Evolutionary conservation across 2,888 invertebrate genomes (phyloP).

Genomic region (Allophyes oxyacanthae): DNA sequence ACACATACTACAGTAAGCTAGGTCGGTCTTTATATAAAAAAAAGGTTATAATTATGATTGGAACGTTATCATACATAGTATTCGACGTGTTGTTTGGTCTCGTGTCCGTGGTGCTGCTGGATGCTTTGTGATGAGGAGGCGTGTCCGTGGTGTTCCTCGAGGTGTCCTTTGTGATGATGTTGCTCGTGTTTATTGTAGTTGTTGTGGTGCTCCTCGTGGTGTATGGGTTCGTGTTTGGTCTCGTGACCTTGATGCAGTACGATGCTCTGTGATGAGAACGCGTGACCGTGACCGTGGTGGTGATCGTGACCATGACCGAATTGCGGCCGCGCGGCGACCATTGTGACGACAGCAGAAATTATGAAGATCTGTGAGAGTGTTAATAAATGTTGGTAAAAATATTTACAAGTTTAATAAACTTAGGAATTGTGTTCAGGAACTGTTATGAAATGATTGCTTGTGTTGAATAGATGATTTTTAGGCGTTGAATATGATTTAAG

Average conservation of each 20-base stretch:
- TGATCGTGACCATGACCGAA: constrained; percentile 38
- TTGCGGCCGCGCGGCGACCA: constrained; percentile 48
- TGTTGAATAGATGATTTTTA: no score
- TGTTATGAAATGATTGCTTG: no score
- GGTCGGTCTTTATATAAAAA: neutral
- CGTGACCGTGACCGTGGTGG: constrained; percentile 48
- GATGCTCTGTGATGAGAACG: constrained; percentile 67
- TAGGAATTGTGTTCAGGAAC: no score
- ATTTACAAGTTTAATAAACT: no score
- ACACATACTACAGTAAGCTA: neutral
- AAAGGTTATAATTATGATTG: no score
- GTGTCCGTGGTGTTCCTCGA: constrained; percentile 31
- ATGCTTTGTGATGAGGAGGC: constrained; percentile 60
- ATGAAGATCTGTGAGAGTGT: constrained; percentile 5
- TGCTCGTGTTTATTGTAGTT: constrained; percentile 7
- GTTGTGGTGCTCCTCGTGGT: constrained; percentile 21
- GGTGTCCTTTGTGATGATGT: constrained; percentile 14
- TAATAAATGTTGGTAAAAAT: neutral
- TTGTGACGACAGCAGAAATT: constrained; percentile 31
- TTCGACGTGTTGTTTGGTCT: constrained; percentile 57
- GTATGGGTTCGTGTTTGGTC: constrained; percentile 24
- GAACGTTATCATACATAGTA: constrained; percentile 54
- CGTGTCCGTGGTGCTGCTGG: constrained; percentile 58
- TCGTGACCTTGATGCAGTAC: constrained; percentile 61
- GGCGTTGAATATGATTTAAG: no score